Conservation (phyloP, 2,113 vertebrate species). For the Coracopsis vasa region DNA sequence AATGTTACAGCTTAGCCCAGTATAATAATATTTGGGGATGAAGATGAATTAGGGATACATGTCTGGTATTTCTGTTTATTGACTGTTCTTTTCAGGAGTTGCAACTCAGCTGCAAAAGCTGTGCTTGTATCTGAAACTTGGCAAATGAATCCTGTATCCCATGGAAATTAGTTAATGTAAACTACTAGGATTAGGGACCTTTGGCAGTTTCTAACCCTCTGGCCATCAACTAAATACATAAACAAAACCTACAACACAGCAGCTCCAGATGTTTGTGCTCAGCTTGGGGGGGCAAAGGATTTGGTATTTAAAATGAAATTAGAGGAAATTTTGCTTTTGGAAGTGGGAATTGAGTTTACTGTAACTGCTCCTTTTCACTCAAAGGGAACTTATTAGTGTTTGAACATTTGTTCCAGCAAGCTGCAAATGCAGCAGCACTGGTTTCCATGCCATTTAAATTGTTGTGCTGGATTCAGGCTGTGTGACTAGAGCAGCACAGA, state of each 20-base stretch:
- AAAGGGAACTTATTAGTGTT: not conserved
- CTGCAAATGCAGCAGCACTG: not conserved
- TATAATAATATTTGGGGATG: not conserved
- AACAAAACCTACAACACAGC: constrained; percentile 26
- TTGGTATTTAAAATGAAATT: constrained; percentile 12
- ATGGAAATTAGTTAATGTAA: not conserved
- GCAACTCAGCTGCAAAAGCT: not conserved
- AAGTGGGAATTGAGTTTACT: not conserved
- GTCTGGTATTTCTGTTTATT: not conserved
- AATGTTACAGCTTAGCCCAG: not conserved
- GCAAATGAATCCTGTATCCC: not conserved
- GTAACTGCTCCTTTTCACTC: not conserved
- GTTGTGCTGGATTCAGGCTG: not conserved
- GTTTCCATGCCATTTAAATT: not conserved
- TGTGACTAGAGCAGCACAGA: not conserved
- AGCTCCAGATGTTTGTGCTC: constrained; percentile 54
- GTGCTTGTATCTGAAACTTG: not conserved
- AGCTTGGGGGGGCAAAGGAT: not conserved
- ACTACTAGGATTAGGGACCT: not conserved
- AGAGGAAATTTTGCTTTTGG: constrained; percentile 22
- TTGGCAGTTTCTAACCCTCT: constrained; percentile 27
- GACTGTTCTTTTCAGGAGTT: not conserved
- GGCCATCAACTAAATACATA: not conserved
- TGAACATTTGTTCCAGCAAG: not conserved
- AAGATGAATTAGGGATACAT: not conserved